These are phyloP conservation scores for Acleris literana DNA, from an alignment of 2,888 invertebrate species.

Conservation along the genomic window DNA sequence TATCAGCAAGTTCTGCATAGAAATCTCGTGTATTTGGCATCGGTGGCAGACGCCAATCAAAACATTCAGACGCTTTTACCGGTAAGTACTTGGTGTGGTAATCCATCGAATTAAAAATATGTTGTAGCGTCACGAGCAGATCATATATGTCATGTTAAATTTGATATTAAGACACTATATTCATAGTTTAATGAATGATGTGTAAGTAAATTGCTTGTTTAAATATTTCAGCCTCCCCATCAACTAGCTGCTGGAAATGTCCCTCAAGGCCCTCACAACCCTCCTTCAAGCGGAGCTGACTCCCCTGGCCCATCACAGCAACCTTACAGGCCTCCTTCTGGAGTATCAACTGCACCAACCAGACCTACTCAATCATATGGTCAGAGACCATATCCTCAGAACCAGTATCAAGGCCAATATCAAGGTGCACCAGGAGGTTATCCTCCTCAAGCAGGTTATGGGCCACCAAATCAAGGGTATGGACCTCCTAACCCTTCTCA, in stretches of 20 bases:
- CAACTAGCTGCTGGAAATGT: slow-evolving; percentile 81
- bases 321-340: slow-evolving; percentile 76
- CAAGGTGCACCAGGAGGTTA: slow-evolving; percentile 83
- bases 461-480: slow-evolving; percentile 86
- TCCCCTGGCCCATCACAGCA: slow-evolving; percentile 73
- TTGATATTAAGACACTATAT: no score
- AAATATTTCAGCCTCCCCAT: slow-evolving; percentile 77
- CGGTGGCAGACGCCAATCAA: slow-evolving; percentile 97
- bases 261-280: slow-evolving; percentile 69
- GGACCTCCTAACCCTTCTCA: slow-evolving; percentile 84
- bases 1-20: slow-evolving; percentile 97
- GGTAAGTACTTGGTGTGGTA: slow-evolving; percentile 81
- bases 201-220: not conserved
- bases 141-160: no score
- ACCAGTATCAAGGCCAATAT: slow-evolving; percentile 85
- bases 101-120: not conserved
- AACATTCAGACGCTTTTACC: slow-evolving; percentile 95
- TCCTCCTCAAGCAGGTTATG: slow-evolving; percentile 87
- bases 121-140: no score
- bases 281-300: slow-evolving; percentile 68
- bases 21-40: slow-evolving; percentile 97
- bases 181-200: no score
- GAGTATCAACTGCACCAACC: slow-evolving; percentile 81
- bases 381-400: slow-evolving; percentile 87
- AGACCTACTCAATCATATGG: slow-evolving; percentile 87